These are phyloP conservation scores for Adelges cooleyi DNA, from an alignment of 1,140 invertebrate species.

Conservation along the genomic window DNA sequence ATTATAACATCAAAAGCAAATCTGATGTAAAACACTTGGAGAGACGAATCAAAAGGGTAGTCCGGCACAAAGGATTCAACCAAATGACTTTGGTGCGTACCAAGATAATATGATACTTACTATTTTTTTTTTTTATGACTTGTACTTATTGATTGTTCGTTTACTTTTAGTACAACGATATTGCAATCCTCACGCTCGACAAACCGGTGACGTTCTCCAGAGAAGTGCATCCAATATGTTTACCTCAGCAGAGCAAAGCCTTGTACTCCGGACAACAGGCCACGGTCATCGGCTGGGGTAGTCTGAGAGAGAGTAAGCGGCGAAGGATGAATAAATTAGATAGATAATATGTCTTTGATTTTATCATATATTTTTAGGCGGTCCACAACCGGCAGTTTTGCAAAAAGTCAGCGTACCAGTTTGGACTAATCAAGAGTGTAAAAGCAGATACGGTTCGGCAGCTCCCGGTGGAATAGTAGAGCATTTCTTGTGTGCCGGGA, in stretches of 20 bases:
- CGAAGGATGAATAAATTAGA: neutral
- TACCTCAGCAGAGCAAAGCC: slow-evolving; percentile 49
- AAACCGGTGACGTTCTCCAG: slow-evolving; percentile 60
- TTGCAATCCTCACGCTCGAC: slow-evolving; percentile 71
- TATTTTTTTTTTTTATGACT: neutral
- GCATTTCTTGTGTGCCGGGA: slow-evolving; percentile 74
- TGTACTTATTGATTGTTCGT: neutral
- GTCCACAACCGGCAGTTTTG: slow-evolving; percentile 63
- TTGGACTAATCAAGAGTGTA: slow-evolving; percentile 68
- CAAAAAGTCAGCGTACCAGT: slow-evolving; percentile 74
- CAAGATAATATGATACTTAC: no score
- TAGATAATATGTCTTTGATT: neutral
- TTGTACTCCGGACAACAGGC: slow-evolving; percentile 54
- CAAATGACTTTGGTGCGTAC: slow-evolving; percentile 66
- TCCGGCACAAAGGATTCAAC: slow-evolving; percentile 71
- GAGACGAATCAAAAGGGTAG: slow-evolving; percentile 63
- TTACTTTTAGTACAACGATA: slow-evolving; percentile 62
- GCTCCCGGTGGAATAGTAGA: slow-evolving; percentile 78
- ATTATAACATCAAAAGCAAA: slow-evolving; percentile 65
- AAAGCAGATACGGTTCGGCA: slow-evolving; percentile 65
- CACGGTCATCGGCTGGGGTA: slow-evolving; percentile 77
- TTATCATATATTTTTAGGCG: slow-evolving; percentile 44
- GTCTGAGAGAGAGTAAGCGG: slow-evolving; percentile 59
- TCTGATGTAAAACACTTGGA: slow-evolving; percentile 61
- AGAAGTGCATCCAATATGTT: slow-evolving; percentile 68